Conservation (phyloP, 2,113 vertebrate genomes). For the Rhinopithecus roxellana region DNA sequence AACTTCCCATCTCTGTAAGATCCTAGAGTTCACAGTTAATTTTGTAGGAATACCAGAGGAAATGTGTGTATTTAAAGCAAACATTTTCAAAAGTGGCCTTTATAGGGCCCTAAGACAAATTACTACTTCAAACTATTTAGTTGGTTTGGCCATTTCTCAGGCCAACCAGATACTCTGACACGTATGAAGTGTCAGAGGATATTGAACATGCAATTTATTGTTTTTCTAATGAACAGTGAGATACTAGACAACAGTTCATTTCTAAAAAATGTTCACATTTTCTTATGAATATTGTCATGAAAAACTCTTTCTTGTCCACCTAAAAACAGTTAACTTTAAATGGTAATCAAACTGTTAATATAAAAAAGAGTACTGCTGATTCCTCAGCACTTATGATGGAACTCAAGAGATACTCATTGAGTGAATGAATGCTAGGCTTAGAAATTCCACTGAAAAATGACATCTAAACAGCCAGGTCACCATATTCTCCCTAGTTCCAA, state of each 20-base stretch:
- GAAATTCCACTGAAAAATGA: slow-evolving; percentile 30
- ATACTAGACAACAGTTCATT: neutral
- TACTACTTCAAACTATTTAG: neutral
- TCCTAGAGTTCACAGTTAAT: neutral
- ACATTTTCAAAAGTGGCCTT: neutral
- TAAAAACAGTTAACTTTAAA: slow-evolving; percentile 38
- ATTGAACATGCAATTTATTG: neutral
- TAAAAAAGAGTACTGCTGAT: neutral
- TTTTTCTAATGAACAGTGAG: neutral
- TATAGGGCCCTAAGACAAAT: neutral
- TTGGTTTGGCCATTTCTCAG: neutral
- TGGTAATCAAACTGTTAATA: slow-evolving; percentile 18
- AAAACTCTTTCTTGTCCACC: neutral
- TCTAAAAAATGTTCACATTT: neutral
- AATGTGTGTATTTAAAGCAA: neutral
- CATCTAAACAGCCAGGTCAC: neutral
- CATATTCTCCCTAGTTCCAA: neutral
- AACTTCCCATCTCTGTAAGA: neutral
- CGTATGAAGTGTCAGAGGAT: neutral
- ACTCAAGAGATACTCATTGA: neutral
- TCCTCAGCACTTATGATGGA: neutral
- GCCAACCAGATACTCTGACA: neutral
- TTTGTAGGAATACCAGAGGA: neutral
- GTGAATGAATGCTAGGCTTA: neutral
- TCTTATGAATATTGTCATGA: slow-evolving; percentile 32